Evolutionary conservation across 2,888 invertebrate species (phyloP), one percentile per base, ranked within the genome.

Genomic region (Parnassius orleans): DNA sequence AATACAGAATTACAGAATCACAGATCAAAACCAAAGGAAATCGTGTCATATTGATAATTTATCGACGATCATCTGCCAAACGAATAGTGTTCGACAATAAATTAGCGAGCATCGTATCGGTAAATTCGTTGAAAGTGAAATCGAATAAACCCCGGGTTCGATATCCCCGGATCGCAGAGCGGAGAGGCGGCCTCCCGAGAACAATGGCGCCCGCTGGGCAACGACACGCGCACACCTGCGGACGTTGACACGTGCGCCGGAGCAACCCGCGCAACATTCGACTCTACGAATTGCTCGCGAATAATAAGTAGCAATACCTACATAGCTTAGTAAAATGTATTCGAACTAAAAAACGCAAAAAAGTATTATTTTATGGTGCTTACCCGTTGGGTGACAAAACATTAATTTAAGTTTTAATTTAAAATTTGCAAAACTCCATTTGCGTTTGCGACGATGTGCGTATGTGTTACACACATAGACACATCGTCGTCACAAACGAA

Each of bases 241-340:
- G 87, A 74, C 88, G 81, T 86, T 88, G 89, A 89, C 89, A 84
- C 84, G 84, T 83, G 87, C 85, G 86, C 83, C 65, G 64, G 79
- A 83, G 81, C 67, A 68, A 65, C 59, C 62, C 65, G 57, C 65
- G 57, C 63, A 41, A 57, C 33, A 57, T 42, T 53, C 59, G 41
- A 15, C 53, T 46, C 14, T 59, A 47, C 47, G 7, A 46, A 47
- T 70, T 69, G 59, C 51, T 19, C 14, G 59, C 47, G 24, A 57
- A 51, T 19, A 51, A 43, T 14, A 43, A 15, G 24, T 46, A 33
- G 33, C 7, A 33, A 33, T 33, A 33, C 33, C 33, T 7, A 33
- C 33, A 33, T 33, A 7, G 33, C 33, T 33, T 33, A 33, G 33
- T 33, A 33, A 33, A 33, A 33, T 33, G 1, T 33, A 33, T 33